Percentiles rank a stretch among this genome's conserved stretches.
Evolutionary conservation across 2,113 vertebrate genomes (phyloP).

Genomic region (Equus quagga): DNA sequence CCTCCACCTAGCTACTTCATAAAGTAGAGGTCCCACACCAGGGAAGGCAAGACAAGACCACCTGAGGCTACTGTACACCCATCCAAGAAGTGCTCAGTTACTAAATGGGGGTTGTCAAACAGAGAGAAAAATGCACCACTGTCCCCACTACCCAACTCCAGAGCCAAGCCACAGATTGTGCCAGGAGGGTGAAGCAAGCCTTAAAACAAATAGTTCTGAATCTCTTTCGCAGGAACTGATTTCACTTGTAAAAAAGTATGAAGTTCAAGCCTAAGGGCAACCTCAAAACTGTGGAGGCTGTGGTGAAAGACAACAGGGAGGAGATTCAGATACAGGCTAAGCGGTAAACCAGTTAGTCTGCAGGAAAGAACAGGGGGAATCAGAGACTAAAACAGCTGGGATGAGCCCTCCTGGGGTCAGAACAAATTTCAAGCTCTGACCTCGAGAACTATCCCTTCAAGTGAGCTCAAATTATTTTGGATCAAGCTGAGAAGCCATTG

Average conservation of each 20-base stretch:
- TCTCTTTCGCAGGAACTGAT: not conserved
- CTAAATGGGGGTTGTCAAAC: not conserved
- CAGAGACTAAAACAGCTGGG: not conserved
- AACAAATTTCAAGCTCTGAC: constrained; percentile 33
- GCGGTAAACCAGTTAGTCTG: not conserved
- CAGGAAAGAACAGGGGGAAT: not conserved
- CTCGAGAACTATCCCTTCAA: not conserved
- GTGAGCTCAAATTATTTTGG: not conserved
- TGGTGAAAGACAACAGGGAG: not conserved
- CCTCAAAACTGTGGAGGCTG: not conserved
- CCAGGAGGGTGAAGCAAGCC: not conserved
- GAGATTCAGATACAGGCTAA: not conserved
- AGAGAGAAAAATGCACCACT: not conserved
- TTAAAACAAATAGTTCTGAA: constrained; percentile 5
- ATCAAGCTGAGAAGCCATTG: not conserved
- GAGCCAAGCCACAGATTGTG: not conserved
- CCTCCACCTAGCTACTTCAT: not conserved
- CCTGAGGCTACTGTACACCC: not conserved
- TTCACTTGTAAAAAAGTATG: not conserved
- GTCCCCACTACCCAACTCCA: not conserved
- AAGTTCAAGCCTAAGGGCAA: not conserved
- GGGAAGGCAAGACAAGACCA: not conserved
- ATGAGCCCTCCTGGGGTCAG: not conserved
- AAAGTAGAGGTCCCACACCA: not conserved
- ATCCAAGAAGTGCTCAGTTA: not conserved